A percentile compares a stretch with the other conserved stretches of the same genome.
Conservation (phyloP, 2,797 vertebrate genomes). For the Sternotherus odoratus region DNA sequence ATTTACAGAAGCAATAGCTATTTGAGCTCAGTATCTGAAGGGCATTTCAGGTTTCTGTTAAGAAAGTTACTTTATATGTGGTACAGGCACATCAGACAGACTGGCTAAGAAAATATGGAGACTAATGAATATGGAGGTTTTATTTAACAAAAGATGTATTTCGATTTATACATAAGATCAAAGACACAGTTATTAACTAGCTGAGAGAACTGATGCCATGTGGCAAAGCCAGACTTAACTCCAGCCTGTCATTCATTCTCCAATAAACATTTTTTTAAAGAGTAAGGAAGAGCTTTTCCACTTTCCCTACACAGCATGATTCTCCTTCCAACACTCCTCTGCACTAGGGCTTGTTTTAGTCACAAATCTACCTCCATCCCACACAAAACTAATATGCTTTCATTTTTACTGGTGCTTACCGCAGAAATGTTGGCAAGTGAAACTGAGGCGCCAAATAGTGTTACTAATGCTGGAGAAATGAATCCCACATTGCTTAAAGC, state of each 20-base stretch:
- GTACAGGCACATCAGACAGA: fast-evolving
- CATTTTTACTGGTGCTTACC: neutral
- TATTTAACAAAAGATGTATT: neutral
- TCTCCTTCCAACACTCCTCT: neutral
- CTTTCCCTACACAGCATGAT: fast-evolving
- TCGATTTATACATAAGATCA: neutral
- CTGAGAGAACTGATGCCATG: neutral
- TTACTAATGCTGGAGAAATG: neutral
- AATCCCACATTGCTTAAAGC: neutral
- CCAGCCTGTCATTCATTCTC: neutral
- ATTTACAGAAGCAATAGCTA: neutral
- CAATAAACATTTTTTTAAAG: neutral
- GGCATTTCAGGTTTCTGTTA: neutral
- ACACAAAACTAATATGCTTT: neutral
- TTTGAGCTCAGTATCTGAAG: neutral
- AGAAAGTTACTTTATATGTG: fast-evolving
- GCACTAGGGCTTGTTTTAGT: neutral
- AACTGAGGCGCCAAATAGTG: neutral
- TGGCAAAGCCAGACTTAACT: neutral
- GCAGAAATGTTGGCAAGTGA: fast-evolving
- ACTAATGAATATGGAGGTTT: fast-evolving
- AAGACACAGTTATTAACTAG: neutral
- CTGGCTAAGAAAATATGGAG: neutral
- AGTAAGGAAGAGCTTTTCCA: neutral
- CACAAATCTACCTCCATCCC: neutral